phyloP scores from a whole-genome alignment of 2,888 invertebrate genomes.

The Eudemis profundana region DNA sequence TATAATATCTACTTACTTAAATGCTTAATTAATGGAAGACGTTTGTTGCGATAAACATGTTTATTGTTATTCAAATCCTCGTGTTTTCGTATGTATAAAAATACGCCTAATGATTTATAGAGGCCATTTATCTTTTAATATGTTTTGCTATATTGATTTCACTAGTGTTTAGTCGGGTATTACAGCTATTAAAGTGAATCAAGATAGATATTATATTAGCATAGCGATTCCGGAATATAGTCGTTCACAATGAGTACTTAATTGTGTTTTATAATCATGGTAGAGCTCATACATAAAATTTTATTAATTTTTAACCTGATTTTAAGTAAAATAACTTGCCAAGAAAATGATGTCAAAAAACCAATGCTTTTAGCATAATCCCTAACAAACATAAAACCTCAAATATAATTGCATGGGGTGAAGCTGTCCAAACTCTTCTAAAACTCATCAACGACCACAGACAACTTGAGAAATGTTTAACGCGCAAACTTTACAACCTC shows the following conservation, averaged over 20 bases:
- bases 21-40: conserved; percentile 20
- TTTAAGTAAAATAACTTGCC: too few species aligned
- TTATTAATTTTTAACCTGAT: too few species aligned
- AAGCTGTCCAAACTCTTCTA: conserved; percentile 10
- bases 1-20: conserved; percentile 29
- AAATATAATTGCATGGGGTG: not conserved
- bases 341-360: too few species aligned
- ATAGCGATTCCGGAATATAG: too few species aligned
- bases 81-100: not conserved
- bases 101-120: not conserved
- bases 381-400: not conserved
- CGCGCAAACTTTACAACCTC: conserved; percentile 31
- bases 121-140: not conserved
- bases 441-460: conserved; percentile 30
- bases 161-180: too few species aligned
- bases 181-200: too few species aligned
- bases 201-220: too few species aligned
- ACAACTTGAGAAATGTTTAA: conserved; percentile 34
- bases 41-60: conserved; percentile 6
- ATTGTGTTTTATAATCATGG: too few species aligned
- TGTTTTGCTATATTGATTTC: conserved; percentile 13
- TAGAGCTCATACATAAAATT: too few species aligned
- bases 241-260: too few species aligned
- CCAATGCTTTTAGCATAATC: not conserved
- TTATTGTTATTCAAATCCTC: not conserved